Conservation (phyloP, 2,113 vertebrate species). For the Hydrochoerus hydrochaeris region DNA sequence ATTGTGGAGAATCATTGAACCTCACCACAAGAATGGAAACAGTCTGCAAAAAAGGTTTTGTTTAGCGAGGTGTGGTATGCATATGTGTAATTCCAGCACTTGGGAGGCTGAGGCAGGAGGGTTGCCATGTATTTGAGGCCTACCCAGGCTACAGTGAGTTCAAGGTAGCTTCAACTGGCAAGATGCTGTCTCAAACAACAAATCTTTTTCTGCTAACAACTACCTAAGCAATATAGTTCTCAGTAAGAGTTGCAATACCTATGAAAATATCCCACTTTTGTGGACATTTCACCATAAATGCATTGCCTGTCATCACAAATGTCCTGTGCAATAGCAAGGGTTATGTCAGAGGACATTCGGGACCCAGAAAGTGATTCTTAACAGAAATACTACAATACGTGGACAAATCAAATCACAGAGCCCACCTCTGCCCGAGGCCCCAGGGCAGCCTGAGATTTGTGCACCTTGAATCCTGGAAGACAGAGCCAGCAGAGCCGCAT, state of each 20-base stretch:
- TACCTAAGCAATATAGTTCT: not conserved
- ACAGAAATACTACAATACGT: constrained; percentile 40
- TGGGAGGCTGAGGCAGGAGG: not conserved
- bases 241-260: not conserved
- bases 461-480: not conserved
- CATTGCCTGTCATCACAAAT: constrained; percentile 19
- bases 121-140: not conserved
- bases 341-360: constrained; percentile 64
- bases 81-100: not conserved
- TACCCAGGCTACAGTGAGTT: not conserved
- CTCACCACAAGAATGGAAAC: constrained; percentile 45
- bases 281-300: constrained; percentile 64
- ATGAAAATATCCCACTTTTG: constrained; percentile 62
- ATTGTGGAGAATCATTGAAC: not conserved
- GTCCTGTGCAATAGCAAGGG: constrained; percentile 61
- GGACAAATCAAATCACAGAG: constrained; percentile 66
- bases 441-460: not conserved
- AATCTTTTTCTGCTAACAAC: constrained; percentile 2
- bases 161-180: too few relatives aligned
- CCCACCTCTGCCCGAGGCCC: constrained; percentile 22
- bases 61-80: not conserved
- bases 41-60: constrained; percentile 58
- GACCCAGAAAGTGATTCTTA: constrained; percentile 62
- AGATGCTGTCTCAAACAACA: too few relatives aligned
- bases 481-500: constrained; percentile 49